Evolutionary conservation across 2,888 invertebrate genomes (phyloP), one percentile per base, ranked within the genome.

Genomic region (Brachylomia viminalis): DNA sequence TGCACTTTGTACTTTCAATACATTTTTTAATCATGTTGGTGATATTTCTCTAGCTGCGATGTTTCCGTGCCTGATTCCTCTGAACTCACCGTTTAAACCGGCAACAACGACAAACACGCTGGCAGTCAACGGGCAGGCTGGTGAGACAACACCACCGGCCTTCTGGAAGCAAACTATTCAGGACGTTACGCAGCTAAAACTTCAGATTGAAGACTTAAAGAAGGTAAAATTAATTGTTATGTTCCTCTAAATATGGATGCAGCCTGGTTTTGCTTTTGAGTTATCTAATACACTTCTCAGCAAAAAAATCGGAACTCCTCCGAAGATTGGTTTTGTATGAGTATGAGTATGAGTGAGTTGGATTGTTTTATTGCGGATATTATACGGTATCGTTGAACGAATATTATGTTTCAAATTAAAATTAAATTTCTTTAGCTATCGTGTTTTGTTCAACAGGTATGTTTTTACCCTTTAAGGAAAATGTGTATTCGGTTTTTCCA

Each of bases 121-220:
- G 7, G 47, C 82, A 13, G 30, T 54, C 17, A 66, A 38, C 27
- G 33, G 20, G 17, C 64, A 76, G 13, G n/a, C 42, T 33, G 13
- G 15, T 58, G 65, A 65, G n/a, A 45, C 15, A 20, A 10, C 64
- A 20, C 52, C 83, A 68, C 79, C 91, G 2, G 71, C 82, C 1
- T 83, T 88, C 69, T 92, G 93, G 90, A 91, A 88, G 66, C 90
- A 90, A 13, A 91, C 95, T 1, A 88, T 90, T 58, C 89, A 92
- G 70, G 94, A 95, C 72, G 92, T 95, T 4, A 91, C 91, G 3
- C 88, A 91, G 20, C 90, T 95, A 23, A 91, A 90, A 79, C 79
- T 86, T 42, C 92, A 95, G 87, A 89, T 95, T 68, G 93, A 93
- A 84, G 88, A 92, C 75, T 87, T 95, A 2, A 94, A 94, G 84